Base-by-base conservation (phyloP, 2,888 invertebrate genomes). In the Sphecodes monilicornis region DNA sequence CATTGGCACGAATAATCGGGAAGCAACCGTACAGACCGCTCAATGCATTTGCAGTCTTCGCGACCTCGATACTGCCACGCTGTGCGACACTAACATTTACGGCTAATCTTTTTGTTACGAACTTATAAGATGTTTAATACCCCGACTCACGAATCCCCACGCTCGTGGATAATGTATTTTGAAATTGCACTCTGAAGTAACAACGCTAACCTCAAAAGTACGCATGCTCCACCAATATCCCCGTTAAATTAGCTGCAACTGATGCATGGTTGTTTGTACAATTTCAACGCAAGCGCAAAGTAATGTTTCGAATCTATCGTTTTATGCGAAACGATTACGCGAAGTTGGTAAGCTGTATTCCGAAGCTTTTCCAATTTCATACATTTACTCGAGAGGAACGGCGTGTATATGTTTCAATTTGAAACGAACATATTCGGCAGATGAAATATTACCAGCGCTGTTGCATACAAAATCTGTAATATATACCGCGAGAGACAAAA, bases 1-100 rank as follows among this genome's bases (percentile, higher is more conserved):
- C 81, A 74, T 80, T 74, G 77, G 66, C 5, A 29, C 77, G 80
- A 82, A 82, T 70, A 77, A 76, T 71, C 76, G 68, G 77, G 22
- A 74, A 81, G 84, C 57, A 66, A 3, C 22, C 22, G 66, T 36
- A 36, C 22, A 70, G 68, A 84, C 82, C 80, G 73, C 74, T 16
- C 60, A 18, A 60, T 78, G 76, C 85, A 82, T 79, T 78, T 80
- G 78, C 54, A 80, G 74, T 29, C 60, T 60, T 57, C 4, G 57
- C 26, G 13, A 57, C 57, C 66, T 86, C 84, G 57, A 46, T 72
- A 76, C 10, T 75, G 41, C 32, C 16, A 8, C 0, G 18, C 2
- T 32, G 18, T 18, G n/a, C n/a, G 13, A 50, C 57, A 18, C 10
- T 18, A 22, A 64, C 18, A 32, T 32, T 64, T 18, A 32, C 64